Evolutionary conservation across 2,113 vertebrate genomes (phyloP).

Genomic region (Eleginops maclovinus): DNA sequence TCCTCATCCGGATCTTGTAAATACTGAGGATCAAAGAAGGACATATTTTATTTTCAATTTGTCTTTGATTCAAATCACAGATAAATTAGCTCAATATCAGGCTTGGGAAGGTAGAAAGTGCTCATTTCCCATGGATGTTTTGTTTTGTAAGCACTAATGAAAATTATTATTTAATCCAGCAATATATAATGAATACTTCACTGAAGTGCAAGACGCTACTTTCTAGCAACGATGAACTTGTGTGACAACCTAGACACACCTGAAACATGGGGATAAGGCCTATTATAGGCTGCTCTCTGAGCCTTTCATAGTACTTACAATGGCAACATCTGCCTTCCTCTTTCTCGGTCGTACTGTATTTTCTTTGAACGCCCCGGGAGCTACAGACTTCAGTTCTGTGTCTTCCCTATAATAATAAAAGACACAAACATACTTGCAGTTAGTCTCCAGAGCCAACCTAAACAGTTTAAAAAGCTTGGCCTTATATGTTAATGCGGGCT

Average conservation of each 20-base stretch:
- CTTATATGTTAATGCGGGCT: background rate
- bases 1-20: conserved; percentile 93
- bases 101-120: background rate
- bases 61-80: background rate
- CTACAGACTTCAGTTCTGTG: conserved; percentile 70
- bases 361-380: conserved; percentile 71
- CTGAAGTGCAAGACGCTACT: background rate
- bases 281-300: background rate
- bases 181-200: background rate
- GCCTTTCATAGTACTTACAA: conserved; percentile 85
- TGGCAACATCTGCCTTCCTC: conserved; percentile 94
- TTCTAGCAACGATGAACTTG: background rate
- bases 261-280: background rate
- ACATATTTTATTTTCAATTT: background rate
- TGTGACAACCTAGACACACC: background rate
- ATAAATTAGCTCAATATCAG: background rate
- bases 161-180: background rate
- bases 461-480: background rate
- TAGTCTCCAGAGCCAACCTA: background rate
- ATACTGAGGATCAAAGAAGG: conserved; percentile 79
- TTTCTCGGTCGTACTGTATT: conserved; percentile 86
- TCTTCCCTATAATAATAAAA: conserved; percentile 67
- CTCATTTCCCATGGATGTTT: background rate
- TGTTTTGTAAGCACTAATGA: background rate
- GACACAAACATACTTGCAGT: background rate